Percentiles rank a stretch among this genome's conserved stretches.
Evolutionary conservation across 1,140 invertebrate genomes (phyloP).

Genomic region (Ceratina japonica): DNA sequence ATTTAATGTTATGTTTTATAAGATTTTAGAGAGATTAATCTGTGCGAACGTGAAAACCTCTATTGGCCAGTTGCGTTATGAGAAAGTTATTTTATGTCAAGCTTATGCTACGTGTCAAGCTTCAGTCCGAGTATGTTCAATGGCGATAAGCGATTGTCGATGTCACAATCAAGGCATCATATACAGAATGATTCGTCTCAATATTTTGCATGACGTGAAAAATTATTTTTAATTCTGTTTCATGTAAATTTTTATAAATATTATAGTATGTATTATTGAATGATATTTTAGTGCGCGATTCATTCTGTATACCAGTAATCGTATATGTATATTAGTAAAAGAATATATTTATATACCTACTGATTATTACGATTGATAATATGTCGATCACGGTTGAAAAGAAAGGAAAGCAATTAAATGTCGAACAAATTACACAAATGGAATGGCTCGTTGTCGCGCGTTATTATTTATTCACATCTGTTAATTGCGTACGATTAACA

Average conservation of each 20-base stretch:
- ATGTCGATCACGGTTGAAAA: conserved; percentile 3
- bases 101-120: conserved; percentile 71
- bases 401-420: conserved; percentile 20
- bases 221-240: too few species aligned
- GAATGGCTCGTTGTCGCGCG: conserved; percentile 2
- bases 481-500: background rate
- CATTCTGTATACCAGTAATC: too few species aligned
- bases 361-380: background rate
- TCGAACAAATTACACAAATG: background rate
- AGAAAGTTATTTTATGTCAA: conserved; percentile 55
- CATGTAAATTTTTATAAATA: too few species aligned
- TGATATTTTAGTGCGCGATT: too few species aligned
- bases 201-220: too few species aligned
- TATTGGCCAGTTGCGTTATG: conserved; percentile 37
- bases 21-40: conserved; percentile 3
- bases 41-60: conserved; percentile 42
- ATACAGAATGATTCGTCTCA: background rate
- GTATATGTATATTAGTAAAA: conserved; percentile 10
- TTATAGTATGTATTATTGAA: too few species aligned
- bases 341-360: conserved; percentile 22
- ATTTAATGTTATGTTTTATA: too few species aligned
- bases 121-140: conserved; percentile 62
- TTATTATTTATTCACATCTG: background rate
- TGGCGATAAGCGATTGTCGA: conserved; percentile 66
- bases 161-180: conserved; percentile 68